Percentiles rank a stretch among this genome's conserved stretches.
phyloP scores from a whole-genome alignment of 2,797 vertebrate genomes.

The Hydrophis major region DNA sequence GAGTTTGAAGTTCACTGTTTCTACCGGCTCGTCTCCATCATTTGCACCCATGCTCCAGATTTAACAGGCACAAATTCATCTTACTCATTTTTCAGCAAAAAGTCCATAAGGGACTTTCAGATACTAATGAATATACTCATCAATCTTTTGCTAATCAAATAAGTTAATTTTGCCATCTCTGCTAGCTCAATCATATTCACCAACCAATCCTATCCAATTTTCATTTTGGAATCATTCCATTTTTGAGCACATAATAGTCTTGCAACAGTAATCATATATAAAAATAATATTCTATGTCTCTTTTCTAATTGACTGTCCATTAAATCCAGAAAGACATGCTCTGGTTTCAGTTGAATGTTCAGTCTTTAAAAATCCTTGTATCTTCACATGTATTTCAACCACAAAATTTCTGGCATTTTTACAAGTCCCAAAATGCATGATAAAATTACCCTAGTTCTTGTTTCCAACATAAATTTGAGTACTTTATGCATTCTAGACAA shows the following conservation, averaged over 20 bases:
- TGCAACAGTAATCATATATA: neutral
- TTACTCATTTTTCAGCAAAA: neutral
- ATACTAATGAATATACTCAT: neutral
- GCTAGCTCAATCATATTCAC: neutral
- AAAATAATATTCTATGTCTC: neutral
- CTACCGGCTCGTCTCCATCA: too few species aligned
- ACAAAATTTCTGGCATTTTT: neutral
- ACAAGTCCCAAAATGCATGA: neutral
- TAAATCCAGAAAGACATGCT: neutral
- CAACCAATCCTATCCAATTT: neutral
- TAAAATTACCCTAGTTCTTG: neutral
- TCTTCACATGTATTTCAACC: neutral
- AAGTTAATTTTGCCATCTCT: neutral
- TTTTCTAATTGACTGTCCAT: neutral
- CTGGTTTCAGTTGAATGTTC: neutral
- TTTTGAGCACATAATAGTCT: neutral
- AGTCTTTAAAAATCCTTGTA: neutral
- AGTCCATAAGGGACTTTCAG: neutral
- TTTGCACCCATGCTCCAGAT: too few species aligned
- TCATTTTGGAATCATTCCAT: neutral
- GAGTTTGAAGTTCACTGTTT: too few species aligned
- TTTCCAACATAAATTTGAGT: neutral
- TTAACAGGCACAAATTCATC: neutral
- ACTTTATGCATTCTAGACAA: neutral
- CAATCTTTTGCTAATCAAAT: neutral